phyloP scores from a whole-genome alignment of 2,888 invertebrate genomes.

The Encarsia formosa region DNA sequence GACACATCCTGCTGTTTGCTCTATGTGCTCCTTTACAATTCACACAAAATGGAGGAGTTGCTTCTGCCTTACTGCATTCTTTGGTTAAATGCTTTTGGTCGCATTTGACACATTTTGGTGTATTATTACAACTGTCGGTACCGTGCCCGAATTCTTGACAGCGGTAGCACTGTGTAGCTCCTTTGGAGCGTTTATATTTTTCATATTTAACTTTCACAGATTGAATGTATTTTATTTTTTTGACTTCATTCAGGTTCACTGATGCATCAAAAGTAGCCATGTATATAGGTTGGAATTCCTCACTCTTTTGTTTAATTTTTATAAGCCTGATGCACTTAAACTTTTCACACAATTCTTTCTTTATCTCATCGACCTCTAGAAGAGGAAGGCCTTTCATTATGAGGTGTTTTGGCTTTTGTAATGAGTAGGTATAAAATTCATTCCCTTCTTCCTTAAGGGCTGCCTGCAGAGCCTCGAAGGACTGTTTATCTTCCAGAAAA shows the following conservation, averaged over 20 bases:
- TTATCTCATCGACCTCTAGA: neutral
- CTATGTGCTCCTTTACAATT: constrained; percentile 32
- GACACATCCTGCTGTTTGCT: constrained; percentile 28
- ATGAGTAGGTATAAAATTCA: too few species aligned
- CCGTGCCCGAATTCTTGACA: constrained; percentile 36
- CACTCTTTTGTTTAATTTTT: neutral
- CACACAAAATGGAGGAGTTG: constrained; percentile 28
- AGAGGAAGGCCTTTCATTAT: constrained; percentile 25
- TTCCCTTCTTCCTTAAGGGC: too few species aligned
- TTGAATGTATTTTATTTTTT: neutral
- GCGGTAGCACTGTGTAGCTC: constrained; percentile 32
- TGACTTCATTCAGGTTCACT: neutral
- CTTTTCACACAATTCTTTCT: neutral
- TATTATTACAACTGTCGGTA: constrained; percentile 24
- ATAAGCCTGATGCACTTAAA: neutral
- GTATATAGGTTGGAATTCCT: neutral
- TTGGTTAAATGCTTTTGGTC: constrained; percentile 29
- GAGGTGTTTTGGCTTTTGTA: constrained; percentile 22
- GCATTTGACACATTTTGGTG: constrained; percentile 31
- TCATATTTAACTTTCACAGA: constrained; percentile 24
- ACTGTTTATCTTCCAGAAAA: too few species aligned
- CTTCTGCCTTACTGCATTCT: constrained; percentile 27
- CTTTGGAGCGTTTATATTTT: constrained; percentile 23
- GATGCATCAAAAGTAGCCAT: neutral
- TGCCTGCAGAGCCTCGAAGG: too few species aligned